Conservation (phyloP, 37 sponge, comb jelly and placozoan species). For the Lycopodina hypogea region DNA sequence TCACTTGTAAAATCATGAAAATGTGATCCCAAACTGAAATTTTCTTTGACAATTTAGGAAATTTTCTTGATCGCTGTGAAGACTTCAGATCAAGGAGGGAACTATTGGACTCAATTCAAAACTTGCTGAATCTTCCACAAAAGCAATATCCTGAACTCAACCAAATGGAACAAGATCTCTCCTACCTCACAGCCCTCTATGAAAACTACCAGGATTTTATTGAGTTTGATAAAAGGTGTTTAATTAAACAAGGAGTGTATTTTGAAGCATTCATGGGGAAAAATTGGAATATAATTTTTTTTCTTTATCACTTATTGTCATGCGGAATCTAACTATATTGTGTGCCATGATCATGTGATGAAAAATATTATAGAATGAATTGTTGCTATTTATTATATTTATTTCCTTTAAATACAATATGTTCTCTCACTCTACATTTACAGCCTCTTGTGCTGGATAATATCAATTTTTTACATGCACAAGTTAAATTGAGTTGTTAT, state of each 20-base stretch:
- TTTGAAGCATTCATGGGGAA: no score
- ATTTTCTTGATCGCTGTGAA: slow-evolving; percentile 53
- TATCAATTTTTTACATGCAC: no score
- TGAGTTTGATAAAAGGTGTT: slow-evolving; percentile 66
- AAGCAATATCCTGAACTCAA: slow-evolving; percentile 79
- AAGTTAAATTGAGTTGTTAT: no score
- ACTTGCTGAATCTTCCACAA: slow-evolving; percentile 65
- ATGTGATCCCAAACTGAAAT: slow-evolving; percentile 5
- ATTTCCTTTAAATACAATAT: no score
- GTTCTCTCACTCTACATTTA: no score
- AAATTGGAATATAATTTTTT: no score
- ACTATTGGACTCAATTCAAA: slow-evolving; percentile 75
- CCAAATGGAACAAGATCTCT: slow-evolving; percentile 76
- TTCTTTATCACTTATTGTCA: not conserved
- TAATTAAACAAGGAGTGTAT: not conserved
- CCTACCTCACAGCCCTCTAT: slow-evolving; percentile 69
- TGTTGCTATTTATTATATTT: no score
- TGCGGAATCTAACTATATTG: no score
- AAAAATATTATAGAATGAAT: no score
- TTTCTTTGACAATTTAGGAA: slow-evolving; percentile 48
- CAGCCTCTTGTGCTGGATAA: no score
- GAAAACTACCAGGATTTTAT: slow-evolving; percentile 75
- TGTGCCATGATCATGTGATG: no score
- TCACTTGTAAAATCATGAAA: not conserved
- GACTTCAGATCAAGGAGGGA: slow-evolving; percentile 40